Percentiles rank a stretch among this genome's conserved stretches.
These are phyloP conservation scores for Lamellibrachia luymesi DNA, from an alignment of 1,140 invertebrate genomes.

Conservation along the genomic window DNA sequence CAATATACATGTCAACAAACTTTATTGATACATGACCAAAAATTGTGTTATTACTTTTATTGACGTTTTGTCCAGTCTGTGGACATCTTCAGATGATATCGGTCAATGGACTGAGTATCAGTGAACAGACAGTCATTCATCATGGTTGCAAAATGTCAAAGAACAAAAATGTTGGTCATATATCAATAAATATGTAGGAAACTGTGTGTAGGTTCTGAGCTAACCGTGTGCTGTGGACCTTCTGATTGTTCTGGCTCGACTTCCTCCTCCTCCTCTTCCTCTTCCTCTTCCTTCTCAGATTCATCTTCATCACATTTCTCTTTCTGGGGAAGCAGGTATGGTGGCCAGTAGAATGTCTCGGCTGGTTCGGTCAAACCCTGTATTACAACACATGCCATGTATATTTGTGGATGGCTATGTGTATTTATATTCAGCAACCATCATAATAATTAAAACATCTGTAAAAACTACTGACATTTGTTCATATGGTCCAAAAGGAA, in stretches of 20 bases:
- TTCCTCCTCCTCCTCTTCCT: not conserved
- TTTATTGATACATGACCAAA: too few species aligned
- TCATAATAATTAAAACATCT: not conserved
- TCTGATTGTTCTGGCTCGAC: not conserved
- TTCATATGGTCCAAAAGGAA: not conserved
- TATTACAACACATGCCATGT: not conserved
- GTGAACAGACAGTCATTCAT: too few species aligned
- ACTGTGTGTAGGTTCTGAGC: constrained; percentile 9
- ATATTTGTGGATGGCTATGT: not conserved
- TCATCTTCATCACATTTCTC: constrained; percentile 28
- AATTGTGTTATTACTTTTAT: too few species aligned
- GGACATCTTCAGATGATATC: too few species aligned
- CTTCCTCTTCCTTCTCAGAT: not conserved
- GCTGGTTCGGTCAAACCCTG: constrained; percentile 59
- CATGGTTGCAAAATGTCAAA: too few species aligned
- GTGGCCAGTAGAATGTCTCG: constrained; percentile 71
- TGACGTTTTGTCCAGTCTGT: too few species aligned
- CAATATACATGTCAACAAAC: too few species aligned
- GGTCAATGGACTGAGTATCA: too few species aligned
- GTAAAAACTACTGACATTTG: not conserved
- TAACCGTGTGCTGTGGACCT: constrained; percentile 23
- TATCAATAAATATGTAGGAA: not conserved
- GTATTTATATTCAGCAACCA: not conserved
- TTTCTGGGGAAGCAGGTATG: constrained; percentile 41
- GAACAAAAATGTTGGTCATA: not conserved